Evolutionary conservation across 2,797 vertebrate species (phyloP), one percentile per base, ranked within the genome.

Genomic region (Ctenopoma kingsleyae): DNA sequence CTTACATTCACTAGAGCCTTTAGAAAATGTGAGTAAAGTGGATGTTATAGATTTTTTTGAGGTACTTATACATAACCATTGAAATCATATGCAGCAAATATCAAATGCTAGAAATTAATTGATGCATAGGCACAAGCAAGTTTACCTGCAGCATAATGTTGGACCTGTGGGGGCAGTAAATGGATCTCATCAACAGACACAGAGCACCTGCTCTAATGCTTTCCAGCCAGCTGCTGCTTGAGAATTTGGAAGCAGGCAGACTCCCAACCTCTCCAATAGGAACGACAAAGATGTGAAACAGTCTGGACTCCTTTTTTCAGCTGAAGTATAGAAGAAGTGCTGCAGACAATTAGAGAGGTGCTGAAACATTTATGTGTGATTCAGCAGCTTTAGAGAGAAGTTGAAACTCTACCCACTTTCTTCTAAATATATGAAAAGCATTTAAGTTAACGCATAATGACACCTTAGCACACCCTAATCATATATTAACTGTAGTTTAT

Each of bases 281-380:
- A 55, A 23, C 16, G 5, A n/a, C 1, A 4, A 72, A 41, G 6
- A 71, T 51, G 43, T 67, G 43, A 58, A 63, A 54, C 63, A 69
- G 52, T 50, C 22, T 69, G 66, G 55, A 72, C 17, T 27, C 22
- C 62, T 15, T 8, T 2, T 40, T 11, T 49, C 15, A 32, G 40
- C 36, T 27, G 4, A 50, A 20, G 20, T 15, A 56, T n/a, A 23
- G 19, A 43, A 22, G 9, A 22, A 67, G 9, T 32, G 7, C 35
- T 50, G 11, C 13, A 4, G 66, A n/a, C 15, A 23, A 62, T 46
- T 32, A 47, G 25, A 49, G 20, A 50, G 44, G 35, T 38, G 38
- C 11, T 35, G 3, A 4, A 50, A 25, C 17, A 35, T 56, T 56
- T 4, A 22, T 32, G 11, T 8, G 22, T 30, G 16, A 23, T 20